A percentile compares a stretch with the other conserved stretches of the same genome.
phyloP scores from a whole-genome alignment of 2,888 invertebrate genomes.

The Entomobrya multifasciata region DNA sequence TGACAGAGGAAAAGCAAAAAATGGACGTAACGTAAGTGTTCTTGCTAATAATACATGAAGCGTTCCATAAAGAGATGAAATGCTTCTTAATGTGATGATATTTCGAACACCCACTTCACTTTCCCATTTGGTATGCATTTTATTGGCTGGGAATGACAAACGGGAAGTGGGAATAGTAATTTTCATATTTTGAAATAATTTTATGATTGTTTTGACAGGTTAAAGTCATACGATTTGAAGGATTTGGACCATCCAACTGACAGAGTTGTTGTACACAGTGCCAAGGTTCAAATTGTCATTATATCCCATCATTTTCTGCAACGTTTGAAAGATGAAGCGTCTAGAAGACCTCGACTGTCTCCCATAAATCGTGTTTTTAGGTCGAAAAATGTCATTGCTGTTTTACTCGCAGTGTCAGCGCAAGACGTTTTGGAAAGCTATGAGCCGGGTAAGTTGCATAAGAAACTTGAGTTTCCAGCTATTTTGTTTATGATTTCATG shows the following conservation, averaged over 20 bases:
- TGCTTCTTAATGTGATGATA: background rate
- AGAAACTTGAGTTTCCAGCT: background rate
- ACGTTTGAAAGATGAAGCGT: conserved; percentile 76
- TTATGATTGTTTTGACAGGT: conserved; percentile 68
- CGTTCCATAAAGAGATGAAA: background rate
- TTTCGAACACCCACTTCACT: background rate
- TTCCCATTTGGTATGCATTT: background rate
- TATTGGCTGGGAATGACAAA: background rate
- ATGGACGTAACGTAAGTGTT: conserved; percentile 77
- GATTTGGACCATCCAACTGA: conserved; percentile 77
- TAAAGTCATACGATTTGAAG: conserved; percentile 77
- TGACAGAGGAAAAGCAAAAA: conserved; percentile 77
- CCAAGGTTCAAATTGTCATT: conserved; percentile 79
- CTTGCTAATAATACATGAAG: background rate
- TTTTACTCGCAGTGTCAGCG: conserved; percentile 73
- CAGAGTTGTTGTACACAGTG: conserved; percentile 77
- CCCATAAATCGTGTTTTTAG: conserved; percentile 78
- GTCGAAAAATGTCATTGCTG: conserved; percentile 78
- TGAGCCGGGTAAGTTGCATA: conserved; percentile 70
- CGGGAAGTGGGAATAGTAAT: background rate
- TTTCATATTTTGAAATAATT: conserved; percentile 27
- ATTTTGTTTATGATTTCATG: background rate
- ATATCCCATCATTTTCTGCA: conserved; percentile 79
- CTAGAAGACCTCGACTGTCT: conserved; percentile 74
- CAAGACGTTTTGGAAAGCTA: conserved; percentile 73